These are phyloP conservation scores for Oxyteleia sp. DNA, from an alignment of 2,888 invertebrate species.

Conservation along the genomic window DNA sequence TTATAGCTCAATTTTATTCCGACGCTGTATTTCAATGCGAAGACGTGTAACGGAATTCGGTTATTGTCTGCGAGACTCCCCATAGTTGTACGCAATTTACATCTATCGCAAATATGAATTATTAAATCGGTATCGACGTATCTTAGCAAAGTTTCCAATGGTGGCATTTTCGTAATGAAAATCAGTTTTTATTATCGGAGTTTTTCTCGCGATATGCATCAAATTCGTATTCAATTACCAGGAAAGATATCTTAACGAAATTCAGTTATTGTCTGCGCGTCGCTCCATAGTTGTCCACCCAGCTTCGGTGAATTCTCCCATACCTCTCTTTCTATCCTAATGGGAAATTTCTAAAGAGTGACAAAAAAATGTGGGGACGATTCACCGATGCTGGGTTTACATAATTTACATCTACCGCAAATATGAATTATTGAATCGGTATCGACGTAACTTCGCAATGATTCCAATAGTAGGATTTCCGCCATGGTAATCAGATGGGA, in stretches of 20 bases:
- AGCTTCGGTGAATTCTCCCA: no score
- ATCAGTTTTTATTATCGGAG: background rate
- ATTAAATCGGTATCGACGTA: no score
- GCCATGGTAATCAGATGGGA: background rate
- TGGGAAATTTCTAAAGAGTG: no score
- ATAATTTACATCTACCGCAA: no score
- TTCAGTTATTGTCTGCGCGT: background rate
- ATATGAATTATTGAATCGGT: no score
- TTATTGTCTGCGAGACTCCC: no score
- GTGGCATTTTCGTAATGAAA: background rate
- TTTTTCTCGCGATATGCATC: background rate
- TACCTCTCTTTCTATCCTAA: no score
- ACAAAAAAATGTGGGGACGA: no score
- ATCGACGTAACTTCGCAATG: background rate
- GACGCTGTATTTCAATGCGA: slow-evolving; percentile 4
- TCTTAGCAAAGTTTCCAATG: background rate
- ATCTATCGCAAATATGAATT: no score
- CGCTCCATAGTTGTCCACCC: no score
- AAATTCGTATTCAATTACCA: slow-evolving; percentile 11
- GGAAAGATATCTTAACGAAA: slow-evolving; percentile 35
- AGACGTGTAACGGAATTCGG: background rate
- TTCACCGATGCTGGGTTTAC: no score
- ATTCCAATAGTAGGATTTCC: background rate
- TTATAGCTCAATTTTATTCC: slow-evolving; percentile 2
- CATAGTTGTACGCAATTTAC: no score